Conservation (phyloP, 2,888 invertebrate species). For the Bombyx huttoni region DNA sequence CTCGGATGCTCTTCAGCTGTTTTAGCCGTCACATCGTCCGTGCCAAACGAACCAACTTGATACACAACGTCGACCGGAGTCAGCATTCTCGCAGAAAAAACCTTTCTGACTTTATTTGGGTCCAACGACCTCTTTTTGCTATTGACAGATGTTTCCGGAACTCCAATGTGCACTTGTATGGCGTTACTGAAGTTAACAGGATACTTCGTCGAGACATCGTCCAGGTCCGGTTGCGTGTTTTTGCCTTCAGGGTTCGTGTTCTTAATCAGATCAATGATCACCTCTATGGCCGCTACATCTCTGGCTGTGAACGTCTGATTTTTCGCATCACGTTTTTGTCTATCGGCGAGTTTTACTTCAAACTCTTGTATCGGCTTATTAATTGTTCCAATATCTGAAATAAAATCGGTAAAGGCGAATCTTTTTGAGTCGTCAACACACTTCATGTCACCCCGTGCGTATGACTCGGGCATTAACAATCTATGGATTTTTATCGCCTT, state of each 20-base stretch:
- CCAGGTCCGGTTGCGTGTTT: background rate
- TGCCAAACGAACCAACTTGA: conserved; percentile 35
- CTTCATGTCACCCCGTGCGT: no score
- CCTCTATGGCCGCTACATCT: conserved; percentile 43
- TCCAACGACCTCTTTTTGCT: conserved; percentile 30
- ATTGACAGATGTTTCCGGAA: conserved; percentile 23
- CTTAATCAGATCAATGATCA: conserved; percentile 40
- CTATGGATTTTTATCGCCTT: no score
- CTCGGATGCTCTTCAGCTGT: conserved; percentile 6
- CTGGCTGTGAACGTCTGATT: conserved; percentile 29
- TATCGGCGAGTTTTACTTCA: background rate
- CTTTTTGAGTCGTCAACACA: no score
- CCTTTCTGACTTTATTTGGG: conserved; percentile 26
- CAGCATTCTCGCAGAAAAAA: conserved; percentile 43
- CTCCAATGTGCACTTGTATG: conserved; percentile 45
- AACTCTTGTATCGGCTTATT: background rate
- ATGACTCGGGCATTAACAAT: no score
- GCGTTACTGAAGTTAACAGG: conserved; percentile 18
- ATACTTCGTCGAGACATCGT: background rate
- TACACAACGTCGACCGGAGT: conserved; percentile 50
- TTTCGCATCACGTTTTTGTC: conserved; percentile 13
- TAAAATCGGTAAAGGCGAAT: background rate
- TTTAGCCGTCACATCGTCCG: conserved; percentile 3
- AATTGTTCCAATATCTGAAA: background rate
- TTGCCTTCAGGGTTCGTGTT: conserved; percentile 20